Percentiles rank a stretch among this genome's conserved stretches.
phyloP scores from a whole-genome alignment of 2,113 vertebrate genomes.

The Ciconia boyciana region DNA sequence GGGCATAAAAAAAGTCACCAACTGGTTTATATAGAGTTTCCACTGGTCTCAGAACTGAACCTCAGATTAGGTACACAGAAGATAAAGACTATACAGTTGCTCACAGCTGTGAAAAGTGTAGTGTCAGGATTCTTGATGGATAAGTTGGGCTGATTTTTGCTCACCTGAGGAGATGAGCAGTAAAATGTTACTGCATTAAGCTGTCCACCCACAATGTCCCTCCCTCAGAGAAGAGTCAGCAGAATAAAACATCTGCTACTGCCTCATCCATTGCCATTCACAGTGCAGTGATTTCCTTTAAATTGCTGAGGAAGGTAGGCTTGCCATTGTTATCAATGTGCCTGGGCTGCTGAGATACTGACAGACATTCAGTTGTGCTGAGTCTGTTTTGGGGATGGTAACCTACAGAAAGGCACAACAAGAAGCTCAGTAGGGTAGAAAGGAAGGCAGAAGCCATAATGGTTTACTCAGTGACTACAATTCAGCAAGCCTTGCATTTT shows the following conservation, averaged over 20 bases:
- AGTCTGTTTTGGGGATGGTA: background rate
- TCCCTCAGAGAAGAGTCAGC: background rate
- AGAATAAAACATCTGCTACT: background rate
- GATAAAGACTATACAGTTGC: background rate
- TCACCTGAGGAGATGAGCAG: background rate
- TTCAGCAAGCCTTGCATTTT: background rate
- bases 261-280: background rate
- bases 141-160: background rate
- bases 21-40: background rate
- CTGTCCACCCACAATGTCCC: background rate
- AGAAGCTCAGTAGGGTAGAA: background rate
- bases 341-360: background rate
- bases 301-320: background rate
- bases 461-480: background rate
- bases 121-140: background rate
- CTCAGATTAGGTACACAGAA: background rate
- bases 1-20: background rate
- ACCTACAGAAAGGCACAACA: background rate
- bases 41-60: background rate
- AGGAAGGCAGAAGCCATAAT: background rate
- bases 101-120: background rate
- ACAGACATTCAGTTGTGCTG: background rate
- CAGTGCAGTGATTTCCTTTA: background rate
- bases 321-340: background rate
- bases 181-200: background rate